phyloP scores from a whole-genome alignment of 2,797 vertebrate genomes.

The Trematomus bernacchii region DNA sequence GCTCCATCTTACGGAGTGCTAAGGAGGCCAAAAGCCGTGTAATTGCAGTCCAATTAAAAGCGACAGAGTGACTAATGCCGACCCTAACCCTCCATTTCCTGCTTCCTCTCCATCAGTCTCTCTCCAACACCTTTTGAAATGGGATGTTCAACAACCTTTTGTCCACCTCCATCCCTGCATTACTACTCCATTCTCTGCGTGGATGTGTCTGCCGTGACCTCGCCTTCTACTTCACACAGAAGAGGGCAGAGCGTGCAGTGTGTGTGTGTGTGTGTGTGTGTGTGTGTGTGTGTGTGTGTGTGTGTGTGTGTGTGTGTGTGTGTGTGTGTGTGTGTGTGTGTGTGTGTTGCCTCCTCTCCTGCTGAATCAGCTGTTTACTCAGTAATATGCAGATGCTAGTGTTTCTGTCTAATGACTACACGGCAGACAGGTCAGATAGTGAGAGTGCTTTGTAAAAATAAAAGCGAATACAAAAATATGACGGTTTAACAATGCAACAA shows the following conservation, averaged over 20 bases:
- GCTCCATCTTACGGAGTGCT: constrained; percentile 32
- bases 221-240: constrained; percentile 38
- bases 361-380: constrained; percentile 55
- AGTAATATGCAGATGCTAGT: constrained; percentile 45
- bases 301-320: not conserved
- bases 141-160: not conserved
- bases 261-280: not conserved
- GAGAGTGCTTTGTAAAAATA: constrained; percentile 30
- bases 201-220: constrained; percentile 42
- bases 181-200: constrained; percentile 5
- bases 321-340: too few species aligned
- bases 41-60: constrained; percentile 61
- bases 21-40: constrained; percentile 50
- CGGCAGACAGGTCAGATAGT: constrained; percentile 43
- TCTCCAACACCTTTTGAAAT: not conserved
- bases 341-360: not conserved
- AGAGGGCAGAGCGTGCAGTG: constrained; percentile 38
- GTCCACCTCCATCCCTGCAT: not conserved
- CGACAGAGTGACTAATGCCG: constrained; percentile 59
- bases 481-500: not conserved
- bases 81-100: constrained; percentile 31
- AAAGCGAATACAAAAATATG: not conserved
- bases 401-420: constrained; percentile 33
- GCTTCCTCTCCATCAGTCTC: constrained; percentile 20
- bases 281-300: too few species aligned